Percentiles rank a stretch among this genome's conserved stretches.
Conservation (phyloP, 2,113 vertebrate species). For the Oncorhynchus clarkii region DNA sequence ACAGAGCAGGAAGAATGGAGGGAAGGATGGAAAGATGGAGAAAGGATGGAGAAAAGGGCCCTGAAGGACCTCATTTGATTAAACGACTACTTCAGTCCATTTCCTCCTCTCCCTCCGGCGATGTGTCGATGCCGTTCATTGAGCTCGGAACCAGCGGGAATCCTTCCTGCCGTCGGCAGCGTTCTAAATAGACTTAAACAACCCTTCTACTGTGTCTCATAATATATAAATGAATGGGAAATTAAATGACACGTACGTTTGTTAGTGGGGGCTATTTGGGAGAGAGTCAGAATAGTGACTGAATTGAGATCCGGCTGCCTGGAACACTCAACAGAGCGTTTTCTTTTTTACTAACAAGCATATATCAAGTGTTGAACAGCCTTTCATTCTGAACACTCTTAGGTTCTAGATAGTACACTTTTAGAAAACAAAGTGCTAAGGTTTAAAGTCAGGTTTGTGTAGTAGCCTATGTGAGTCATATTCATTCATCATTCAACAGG, state of each 20-base stretch:
- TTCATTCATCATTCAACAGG: no score
- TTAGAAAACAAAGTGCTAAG: no score
- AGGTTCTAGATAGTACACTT: no score
- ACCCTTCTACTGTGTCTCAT: not conserved
- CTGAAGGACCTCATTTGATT: slow-evolving; percentile 36
- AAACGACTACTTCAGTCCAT: slow-evolving; percentile 25
- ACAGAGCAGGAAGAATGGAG: not conserved
- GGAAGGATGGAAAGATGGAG: not conserved
- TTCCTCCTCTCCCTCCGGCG: slow-evolving; percentile 25
- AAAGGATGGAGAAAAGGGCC: slow-evolving; percentile 4
- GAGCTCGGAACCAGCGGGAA: not conserved
- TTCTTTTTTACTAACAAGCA: no score
- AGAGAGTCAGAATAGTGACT: not conserved
- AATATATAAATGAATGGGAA: not conserved
- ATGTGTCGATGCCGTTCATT: slow-evolving; percentile 5
- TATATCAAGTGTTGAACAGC: no score
- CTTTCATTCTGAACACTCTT: no score
- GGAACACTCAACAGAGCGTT: not conserved
- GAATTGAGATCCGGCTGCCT: not conserved
- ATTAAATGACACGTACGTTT: not conserved
- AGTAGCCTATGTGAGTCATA: no score
- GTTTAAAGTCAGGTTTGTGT: no score
- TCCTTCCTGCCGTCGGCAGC: not conserved
- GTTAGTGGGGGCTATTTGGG: not conserved
- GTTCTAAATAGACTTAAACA: slow-evolving; percentile 22